These are phyloP conservation scores for Tyria jacobaeae DNA, from an alignment of 2,888 invertebrate species.

Conservation along the genomic window DNA sequence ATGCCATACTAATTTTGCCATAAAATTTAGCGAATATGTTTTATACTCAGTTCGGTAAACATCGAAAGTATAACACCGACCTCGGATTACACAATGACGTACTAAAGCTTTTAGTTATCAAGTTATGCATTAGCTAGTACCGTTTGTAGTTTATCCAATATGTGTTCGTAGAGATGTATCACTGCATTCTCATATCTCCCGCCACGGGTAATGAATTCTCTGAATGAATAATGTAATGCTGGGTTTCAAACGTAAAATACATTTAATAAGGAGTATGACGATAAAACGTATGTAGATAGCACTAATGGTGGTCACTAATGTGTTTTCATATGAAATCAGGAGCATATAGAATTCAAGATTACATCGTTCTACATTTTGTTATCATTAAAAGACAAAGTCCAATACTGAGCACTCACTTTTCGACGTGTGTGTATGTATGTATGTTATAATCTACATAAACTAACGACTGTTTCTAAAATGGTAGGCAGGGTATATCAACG, in stretches of 20 bases:
- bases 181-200: slow-evolving; percentile 50
- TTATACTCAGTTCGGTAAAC: slow-evolving; percentile 24
- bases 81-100: slow-evolving; percentile 53
- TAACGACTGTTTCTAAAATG: too few species aligned
- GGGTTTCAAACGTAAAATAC: slow-evolving; percentile 26
- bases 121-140: slow-evolving; percentile 64
- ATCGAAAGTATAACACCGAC: slow-evolving; percentile 26
- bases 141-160: slow-evolving; percentile 61
- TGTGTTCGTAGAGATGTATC: slow-evolving; percentile 65
- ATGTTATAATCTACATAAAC: too few species aligned
- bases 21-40: slow-evolving; percentile 27
- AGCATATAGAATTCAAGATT: slow-evolving; percentile 26
- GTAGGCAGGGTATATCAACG: too few species aligned
- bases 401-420: too few species aligned
- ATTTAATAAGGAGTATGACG: slow-evolving; percentile 22
- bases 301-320: slow-evolving; percentile 41
- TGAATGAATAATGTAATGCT: slow-evolving; percentile 33
- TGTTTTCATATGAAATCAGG: slow-evolving; percentile 42
- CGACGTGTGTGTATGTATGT: too few species aligned
- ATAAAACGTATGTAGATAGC: slow-evolving; percentile 40
- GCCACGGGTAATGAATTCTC: slow-evolving; percentile 34
- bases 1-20: too few species aligned
- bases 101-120: slow-evolving; percentile 77
- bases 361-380: too few species aligned
- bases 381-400: too few species aligned